phyloP scores from a whole-genome alignment of 2,797 vertebrate species.

The Sylvia borin region DNA sequence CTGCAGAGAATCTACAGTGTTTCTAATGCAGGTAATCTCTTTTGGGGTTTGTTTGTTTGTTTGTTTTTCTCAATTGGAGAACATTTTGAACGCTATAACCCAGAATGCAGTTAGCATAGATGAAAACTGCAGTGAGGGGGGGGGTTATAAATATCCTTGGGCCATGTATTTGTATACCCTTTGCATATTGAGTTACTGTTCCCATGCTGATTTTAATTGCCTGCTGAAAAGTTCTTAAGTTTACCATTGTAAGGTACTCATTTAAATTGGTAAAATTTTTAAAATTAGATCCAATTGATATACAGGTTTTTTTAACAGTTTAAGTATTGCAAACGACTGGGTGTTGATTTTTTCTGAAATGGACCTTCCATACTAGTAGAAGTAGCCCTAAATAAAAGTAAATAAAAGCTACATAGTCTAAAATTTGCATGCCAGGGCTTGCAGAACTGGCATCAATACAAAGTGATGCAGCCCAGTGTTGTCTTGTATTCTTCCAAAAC shows the following conservation, averaged over 20 bases:
- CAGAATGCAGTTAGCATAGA: background rate
- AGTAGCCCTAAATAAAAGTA: background rate
- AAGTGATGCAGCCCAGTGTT: background rate
- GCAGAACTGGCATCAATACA: background rate
- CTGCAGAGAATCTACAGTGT: background rate
- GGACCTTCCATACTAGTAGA: background rate
- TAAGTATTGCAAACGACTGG: background rate
- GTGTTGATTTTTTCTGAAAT: background rate
- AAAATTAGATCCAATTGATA: background rate
- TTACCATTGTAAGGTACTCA: background rate
- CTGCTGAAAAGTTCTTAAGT: background rate
- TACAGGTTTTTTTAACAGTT: background rate
- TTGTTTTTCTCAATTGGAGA: background rate
- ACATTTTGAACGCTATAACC: background rate
- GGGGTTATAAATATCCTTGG: background rate
- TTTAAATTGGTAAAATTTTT: background rate
- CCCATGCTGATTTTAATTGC: background rate
- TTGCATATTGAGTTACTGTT: background rate
- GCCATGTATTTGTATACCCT: background rate
- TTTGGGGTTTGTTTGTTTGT: too few relatives aligned
- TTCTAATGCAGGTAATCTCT: background rate
- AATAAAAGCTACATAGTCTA: background rate
- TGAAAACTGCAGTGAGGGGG: background rate
- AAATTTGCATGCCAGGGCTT: background rate
- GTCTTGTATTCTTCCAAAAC: background rate